Base-by-base conservation (phyloP, 2,113 vertebrate genomes). In the Proterorhinus semilunaris region DNA sequence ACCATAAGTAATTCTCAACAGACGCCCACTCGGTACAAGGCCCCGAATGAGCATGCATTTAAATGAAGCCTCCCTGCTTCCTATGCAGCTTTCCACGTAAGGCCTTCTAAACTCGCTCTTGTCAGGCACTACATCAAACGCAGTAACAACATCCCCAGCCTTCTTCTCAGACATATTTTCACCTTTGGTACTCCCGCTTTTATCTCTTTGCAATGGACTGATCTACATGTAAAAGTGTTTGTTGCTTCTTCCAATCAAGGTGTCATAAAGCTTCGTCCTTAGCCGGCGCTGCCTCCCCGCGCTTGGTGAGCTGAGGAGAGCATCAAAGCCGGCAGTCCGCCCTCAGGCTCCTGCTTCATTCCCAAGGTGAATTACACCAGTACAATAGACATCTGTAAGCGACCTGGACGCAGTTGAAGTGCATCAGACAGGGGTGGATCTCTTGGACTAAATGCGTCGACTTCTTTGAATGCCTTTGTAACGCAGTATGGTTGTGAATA, bases 91-190 rank as follows among this genome's bases (percentile, higher is more conserved):
- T 69, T 72, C 81, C 74, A 83, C 87, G 85, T 82, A 76, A 89
- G 86, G 78, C 90, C 89, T 91, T 90, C 86, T 89, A 89, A 92
- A 91, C 88, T 89, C 86, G 87, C 82, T 86, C 88, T 89, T 88
- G 90, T 92, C 89, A 90, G 90, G 89, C 87, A 90, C 80, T 85
- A 89, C 89, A 92, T 92, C 90, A 91, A 90, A 92, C 85, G 87
- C 84, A 87, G 84, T 79, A 88, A 89, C 84, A 90, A 88, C 90
- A 90, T 78, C 80, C 83, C 80, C 70, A 61, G 78, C 83, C 72
- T 79, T 82, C 91, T 86, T 85, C 79, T 79, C 66, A 80, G 85
- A 89, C 88, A 90, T 91, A 58, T 91, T 89, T 78, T 88, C 83
- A 80, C 75, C 88, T 87, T 84, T 84, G 81, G 86, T 86, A 84